Evolutionary conservation across 37 sponge, comb jelly and placozoan species (phyloP).

Genomic region (Cliona cf. orientalis): DNA sequence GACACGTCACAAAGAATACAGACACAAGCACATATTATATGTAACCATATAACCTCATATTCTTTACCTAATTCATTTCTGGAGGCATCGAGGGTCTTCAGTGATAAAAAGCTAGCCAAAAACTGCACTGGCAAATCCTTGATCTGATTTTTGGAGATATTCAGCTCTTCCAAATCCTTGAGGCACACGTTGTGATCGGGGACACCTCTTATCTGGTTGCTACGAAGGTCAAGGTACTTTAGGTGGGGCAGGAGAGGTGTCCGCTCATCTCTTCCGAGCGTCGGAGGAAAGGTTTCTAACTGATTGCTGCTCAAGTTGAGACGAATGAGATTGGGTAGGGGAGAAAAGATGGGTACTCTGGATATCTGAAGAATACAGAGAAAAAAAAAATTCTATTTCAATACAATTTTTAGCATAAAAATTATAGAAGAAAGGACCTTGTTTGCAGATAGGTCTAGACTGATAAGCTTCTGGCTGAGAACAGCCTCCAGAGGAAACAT

Average conservation of each 20-base stretch:
- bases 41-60: not conserved
- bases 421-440: slow-evolving; percentile 7
- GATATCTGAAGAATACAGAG: not conserved
- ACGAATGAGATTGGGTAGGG: slow-evolving; percentile 39
- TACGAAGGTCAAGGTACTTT: slow-evolving; percentile 21
- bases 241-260: slow-evolving; percentile 29
- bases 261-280: not conserved
- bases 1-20: not conserved
- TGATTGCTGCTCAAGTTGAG: slow-evolving; percentile 57
- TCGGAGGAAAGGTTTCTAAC: slow-evolving; percentile 33
- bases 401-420: not conserved
- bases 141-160: slow-evolving; percentile 54
- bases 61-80: slow-evolving; percentile 63
- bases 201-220: slow-evolving; percentile 53
- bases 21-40: not conserved
- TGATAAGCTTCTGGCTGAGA: slow-evolving; percentile 36
- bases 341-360: not conserved
- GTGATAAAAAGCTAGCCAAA: slow-evolving; percentile 34
- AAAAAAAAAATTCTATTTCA: not conserved
- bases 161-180: slow-evolving; percentile 38
- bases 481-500: slow-evolving; percentile 39
- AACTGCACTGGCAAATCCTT: slow-evolving; percentile 40
- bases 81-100: slow-evolving; percentile 58
- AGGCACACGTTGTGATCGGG: slow-evolving; percentile 21
- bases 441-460: slow-evolving; percentile 62